Conservation (phyloP, 2,888 invertebrate species). For the Cataglyphis altisquamis region DNA sequence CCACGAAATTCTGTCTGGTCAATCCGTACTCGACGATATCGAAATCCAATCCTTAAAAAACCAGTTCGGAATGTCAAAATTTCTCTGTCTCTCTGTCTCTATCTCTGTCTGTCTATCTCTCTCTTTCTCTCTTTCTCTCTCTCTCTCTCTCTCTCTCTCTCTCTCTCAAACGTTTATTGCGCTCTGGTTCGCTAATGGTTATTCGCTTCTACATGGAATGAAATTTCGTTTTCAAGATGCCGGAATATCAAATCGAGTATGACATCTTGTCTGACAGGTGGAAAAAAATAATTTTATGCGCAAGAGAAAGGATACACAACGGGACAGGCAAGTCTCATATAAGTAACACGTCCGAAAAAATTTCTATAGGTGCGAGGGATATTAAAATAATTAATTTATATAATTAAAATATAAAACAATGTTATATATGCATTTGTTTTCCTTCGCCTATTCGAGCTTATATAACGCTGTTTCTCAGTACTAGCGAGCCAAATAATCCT, state of each 20-base stretch:
- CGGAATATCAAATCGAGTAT: not conserved
- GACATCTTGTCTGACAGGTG: no score
- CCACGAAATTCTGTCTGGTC: constrained; percentile 8
- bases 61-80: constrained; percentile 65
- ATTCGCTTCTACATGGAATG: constrained; percentile 70
- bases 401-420: constrained; percentile 2
- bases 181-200: constrained; percentile 73
- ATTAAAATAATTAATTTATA: not conserved
- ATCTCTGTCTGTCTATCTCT: no score
- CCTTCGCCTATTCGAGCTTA: not conserved
- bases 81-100: no score
- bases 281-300: constrained; percentile 1
- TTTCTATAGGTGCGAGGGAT: not conserved
- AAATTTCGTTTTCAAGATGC: not conserved
- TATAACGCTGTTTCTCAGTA: constrained; percentile 15
- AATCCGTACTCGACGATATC: constrained; percentile 10
- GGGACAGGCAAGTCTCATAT: not conserved
- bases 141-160: no score
- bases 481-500: constrained; percentile 26
- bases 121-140: no score
- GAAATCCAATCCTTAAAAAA: constrained; percentile 35
- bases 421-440: constrained; percentile 1
- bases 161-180: constrained; percentile 74
- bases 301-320: not conserved
- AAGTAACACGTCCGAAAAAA: not conserved